Evolutionary conservation across 35 echinoderm and acorn worm species (phyloP).

Genomic region (Amphiura filiformis): DNA sequence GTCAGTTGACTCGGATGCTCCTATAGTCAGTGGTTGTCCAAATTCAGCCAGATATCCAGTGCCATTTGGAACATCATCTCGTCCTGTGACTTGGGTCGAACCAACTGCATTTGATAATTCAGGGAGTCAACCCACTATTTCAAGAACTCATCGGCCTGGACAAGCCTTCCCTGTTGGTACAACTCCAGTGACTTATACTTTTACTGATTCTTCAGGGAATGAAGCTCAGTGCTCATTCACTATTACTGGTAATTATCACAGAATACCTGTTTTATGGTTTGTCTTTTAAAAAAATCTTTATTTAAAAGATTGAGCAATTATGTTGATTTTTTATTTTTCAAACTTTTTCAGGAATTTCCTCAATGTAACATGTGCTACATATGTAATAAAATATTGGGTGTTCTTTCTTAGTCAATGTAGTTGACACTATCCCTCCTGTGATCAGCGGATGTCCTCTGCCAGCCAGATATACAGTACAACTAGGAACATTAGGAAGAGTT

Average conservation of each 20-base stretch:
- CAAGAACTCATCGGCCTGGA: constrained; percentile 5
- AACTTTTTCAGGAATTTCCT: too few relatives aligned
- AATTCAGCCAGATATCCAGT: background rate
- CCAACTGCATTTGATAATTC: constrained; percentile 73
- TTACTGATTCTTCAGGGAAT: constrained; percentile 39
- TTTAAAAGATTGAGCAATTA: too few relatives aligned
- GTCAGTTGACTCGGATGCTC: constrained; percentile 12
- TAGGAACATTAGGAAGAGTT: too few relatives aligned
- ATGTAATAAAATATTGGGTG: too few relatives aligned
- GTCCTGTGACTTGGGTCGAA: constrained; percentile 23
- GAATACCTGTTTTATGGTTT: too few relatives aligned
- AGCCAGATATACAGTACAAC: too few relatives aligned
- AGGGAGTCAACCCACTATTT: background rate
- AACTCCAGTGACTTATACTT: constrained; percentile 59
- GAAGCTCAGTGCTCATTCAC: background rate
- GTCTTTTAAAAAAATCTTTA: too few relatives aligned
- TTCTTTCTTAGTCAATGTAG: too few relatives aligned
- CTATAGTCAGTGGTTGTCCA: constrained; percentile 38
- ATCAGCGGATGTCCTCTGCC: too few relatives aligned
- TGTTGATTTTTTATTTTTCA: too few relatives aligned
- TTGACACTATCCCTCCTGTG: too few relatives aligned
- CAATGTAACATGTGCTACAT: too few relatives aligned
- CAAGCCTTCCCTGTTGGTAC: constrained; percentile 20
- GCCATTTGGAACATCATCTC: constrained; percentile 19
- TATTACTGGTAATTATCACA: background rate